These are phyloP conservation scores for Drosophila cracens DNA, from an alignment of 2,888 invertebrate species.

Conservation along the genomic window DNA sequence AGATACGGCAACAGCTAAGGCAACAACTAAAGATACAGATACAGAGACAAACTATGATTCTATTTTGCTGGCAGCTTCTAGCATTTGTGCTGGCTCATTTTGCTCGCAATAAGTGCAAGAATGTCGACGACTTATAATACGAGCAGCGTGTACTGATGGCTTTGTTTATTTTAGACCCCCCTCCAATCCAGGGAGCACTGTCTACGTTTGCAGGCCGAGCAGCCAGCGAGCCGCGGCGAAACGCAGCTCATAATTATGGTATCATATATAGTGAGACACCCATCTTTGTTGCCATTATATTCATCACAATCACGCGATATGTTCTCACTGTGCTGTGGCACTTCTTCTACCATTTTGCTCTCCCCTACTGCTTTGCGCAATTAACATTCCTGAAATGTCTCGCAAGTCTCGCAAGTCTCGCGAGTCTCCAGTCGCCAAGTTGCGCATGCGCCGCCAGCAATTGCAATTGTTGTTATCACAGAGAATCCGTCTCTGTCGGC, in stretches of 20 bases:
- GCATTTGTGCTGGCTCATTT: conserved; percentile 72
- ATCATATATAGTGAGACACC: conserved; percentile 44
- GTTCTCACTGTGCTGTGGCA: conserved; percentile 57
- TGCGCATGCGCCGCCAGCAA: conserved; percentile 70
- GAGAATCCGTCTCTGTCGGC: conserved; percentile 2
- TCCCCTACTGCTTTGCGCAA: conserved; percentile 61
- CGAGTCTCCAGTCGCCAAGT: conserved; percentile 41
- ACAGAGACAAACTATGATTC: conserved; percentile 62
- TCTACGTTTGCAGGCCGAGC: conserved; percentile 11
- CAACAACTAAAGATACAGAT: conserved; percentile 19
- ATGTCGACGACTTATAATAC: conserved; percentile 79
- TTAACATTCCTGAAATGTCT: conserved; percentile 77
- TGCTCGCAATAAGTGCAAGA: conserved; percentile 52
- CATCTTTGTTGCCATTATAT: conserved; percentile 65
- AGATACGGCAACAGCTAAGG: conserved; percentile 10
- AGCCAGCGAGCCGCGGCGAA: conserved; percentile 33
- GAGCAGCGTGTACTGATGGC: conserved; percentile 63
- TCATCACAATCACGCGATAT: conserved; percentile 73
- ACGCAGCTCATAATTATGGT: conserved; percentile 54
- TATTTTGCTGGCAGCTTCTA: conserved; percentile 54
- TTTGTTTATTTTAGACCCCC: neutral
- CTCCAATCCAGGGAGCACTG: neutral
- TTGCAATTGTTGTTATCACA: conserved; percentile 78
- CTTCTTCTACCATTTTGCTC: conserved; percentile 8
- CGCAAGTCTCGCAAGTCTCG: conserved; percentile 21